Evolutionary conservation across 1,140 invertebrate species (phyloP).

Genomic region (Portunus trituberculatus): DNA sequence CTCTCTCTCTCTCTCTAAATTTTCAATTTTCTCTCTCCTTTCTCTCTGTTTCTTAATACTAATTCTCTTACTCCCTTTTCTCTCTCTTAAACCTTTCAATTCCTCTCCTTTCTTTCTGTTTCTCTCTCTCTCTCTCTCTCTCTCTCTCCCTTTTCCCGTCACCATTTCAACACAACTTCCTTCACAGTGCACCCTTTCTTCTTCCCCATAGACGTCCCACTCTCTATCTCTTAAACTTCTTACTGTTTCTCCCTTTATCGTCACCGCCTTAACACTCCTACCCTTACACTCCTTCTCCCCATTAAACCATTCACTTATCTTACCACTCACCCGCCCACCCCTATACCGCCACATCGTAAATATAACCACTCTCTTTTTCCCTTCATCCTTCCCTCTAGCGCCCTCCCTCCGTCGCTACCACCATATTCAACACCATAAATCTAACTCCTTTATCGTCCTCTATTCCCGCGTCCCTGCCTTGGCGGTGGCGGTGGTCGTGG

Average conservation of each 20-base stretch:
- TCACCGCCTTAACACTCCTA: too few relatives aligned
- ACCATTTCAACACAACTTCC: not conserved
- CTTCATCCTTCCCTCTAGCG: not conserved
- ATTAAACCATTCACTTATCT: too few relatives aligned
- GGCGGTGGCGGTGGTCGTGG: not conserved
- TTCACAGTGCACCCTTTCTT: not conserved
- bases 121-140: not conserved
- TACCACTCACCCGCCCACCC: too few relatives aligned
- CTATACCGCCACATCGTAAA: too few relatives aligned
- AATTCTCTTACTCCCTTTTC: not conserved
- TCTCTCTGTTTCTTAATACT: slow-evolving; percentile 10
- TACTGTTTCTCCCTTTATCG: too few relatives aligned
- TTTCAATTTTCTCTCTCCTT: not conserved
- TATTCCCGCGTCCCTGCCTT: not conserved
- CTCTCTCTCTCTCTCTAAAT: not conserved
- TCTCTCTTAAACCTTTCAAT: not conserved
- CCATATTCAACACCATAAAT: not conserved
- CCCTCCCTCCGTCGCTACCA: not conserved
- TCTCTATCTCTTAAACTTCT: too few relatives aligned
- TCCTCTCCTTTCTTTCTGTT: not conserved
- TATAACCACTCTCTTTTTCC: not conserved
- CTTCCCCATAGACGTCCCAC: too few relatives aligned
- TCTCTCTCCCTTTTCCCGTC: too few relatives aligned
- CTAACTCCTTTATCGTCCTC: not conserved
- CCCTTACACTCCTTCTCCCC: too few relatives aligned